Evolutionary conservation across 2,888 invertebrate genomes (phyloP), one percentile per base, ranked within the genome.

Genomic region (Rhagium mordax): DNA sequence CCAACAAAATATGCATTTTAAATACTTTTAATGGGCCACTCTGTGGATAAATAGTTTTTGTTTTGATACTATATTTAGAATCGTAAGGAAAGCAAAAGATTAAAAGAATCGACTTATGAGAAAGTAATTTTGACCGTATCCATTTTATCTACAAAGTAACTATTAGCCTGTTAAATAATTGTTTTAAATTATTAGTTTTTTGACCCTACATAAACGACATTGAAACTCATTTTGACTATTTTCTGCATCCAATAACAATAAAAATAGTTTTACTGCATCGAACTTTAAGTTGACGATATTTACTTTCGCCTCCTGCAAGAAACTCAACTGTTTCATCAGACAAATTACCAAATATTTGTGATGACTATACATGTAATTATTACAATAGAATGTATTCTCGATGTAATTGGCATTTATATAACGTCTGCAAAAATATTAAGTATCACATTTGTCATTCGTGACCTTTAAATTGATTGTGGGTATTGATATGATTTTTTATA

Each of bases 301-400:
- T 76, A 76, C 74, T 74, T 74, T 76, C 74, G 76, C 61, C 73
- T 74, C 61, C 41, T 76, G 76, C 67, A 76, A 76, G 55, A 55
- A 8, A 20, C 64, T 29, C 69, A 66, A 62, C 55, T 70, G 74
- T 76, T 76, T 74, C 76, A 71, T 76, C 76, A 76, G 69, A 68
- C 76, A 62, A 73, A 71, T 74, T 74, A 74, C 70, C 74, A 49
- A 75, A 74, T 76, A 74, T 74, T 70, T 76, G 57, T 70, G 68
- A 61, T 60, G 61, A 55, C 41, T 60, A 66, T 55, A 59, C 59
- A 33, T 41, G 10, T 59, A 33, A 33, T 59, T 29, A 57, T 33
- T 59, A 59, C 59, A 59, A 59, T 59, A 59, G 59, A 59, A 59
- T 21, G 55, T 55, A 55, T 59, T 15, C 16, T 59, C 29, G 4